These are phyloP conservation scores for Grammomys surdaster DNA, from an alignment of 2,113 vertebrate genomes.

Conservation along the genomic window DNA sequence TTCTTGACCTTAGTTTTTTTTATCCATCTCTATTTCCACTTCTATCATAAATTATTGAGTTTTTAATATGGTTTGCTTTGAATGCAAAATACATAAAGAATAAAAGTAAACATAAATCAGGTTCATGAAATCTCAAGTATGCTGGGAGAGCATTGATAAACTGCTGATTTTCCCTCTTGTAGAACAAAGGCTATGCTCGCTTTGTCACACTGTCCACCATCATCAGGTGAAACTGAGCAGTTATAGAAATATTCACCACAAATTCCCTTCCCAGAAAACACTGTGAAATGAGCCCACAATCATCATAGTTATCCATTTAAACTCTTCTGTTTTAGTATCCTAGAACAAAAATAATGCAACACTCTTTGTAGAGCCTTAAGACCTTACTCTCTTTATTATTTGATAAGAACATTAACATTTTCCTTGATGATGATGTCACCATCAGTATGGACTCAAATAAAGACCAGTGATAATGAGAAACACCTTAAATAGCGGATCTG, in stretches of 20 bases:
- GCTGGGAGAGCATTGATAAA: background rate
- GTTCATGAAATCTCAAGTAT: background rate
- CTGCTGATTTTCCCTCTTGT: background rate
- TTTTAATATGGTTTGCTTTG: background rate
- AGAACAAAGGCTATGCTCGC: background rate
- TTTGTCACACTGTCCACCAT: background rate
- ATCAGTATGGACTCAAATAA: background rate
- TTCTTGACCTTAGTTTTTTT: background rate
- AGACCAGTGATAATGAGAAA: background rate
- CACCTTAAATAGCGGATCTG: background rate
- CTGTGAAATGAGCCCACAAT: rapidly evolving
- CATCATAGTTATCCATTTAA: no score
- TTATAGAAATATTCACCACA: background rate
- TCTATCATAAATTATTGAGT: background rate
- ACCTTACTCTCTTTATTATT: background rate
- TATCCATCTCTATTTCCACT: background rate
- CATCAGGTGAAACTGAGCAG: background rate
- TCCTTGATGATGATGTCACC: background rate
- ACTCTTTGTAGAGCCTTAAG: background rate
- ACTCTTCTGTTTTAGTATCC: background rate
- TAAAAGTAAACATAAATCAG: background rate
- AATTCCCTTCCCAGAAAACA: background rate
- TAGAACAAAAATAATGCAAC: background rate
- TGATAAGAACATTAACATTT: background rate
- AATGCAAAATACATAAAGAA: background rate